Evolutionary conservation across 2,113 vertebrate genomes (phyloP), one percentile per base, ranked within the genome.

Genomic region (Zosterops pallidus): DNA sequence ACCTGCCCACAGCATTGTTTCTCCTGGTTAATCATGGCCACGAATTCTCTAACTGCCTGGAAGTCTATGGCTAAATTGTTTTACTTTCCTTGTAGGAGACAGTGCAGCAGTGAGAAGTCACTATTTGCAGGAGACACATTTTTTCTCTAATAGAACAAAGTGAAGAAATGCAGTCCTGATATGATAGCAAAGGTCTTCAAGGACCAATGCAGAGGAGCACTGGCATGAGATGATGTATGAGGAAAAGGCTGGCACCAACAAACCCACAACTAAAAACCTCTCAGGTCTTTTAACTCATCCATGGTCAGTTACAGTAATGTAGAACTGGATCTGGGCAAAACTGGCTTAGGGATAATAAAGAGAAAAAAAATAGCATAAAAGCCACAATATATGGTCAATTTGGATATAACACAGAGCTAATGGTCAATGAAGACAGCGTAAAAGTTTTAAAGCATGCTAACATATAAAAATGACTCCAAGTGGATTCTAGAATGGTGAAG

Each of bases 201-300:
- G 9, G 17, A 59, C 20, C 1, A 3, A 55, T 19, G 18, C 5
- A 56, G 49, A 83, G 8, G 6, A 7, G 1, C 8, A 9, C 2
- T 47, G 23, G 9, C 1, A 5, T 29, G 24, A 18, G 14, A 47
- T 23, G 31, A 68, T 6, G 20, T 14, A 9, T 29, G 14, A 3
- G 8, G 6, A 24, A 82, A 74, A 88, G 10, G 10, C 6, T 91
- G 57, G 7, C 29, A 35, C 11, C 12, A 9, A 28, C 0, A 8
- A 60, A 6, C 2, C 2, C 41, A 44, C 10, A 77, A 16, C 26
- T 86, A 14, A 15, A 59, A 83, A 33, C 17, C 35, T 25, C 22
- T 86, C 14, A 41, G 3, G 1, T 35, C 10, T 74, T 5, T 39
- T 33, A 59, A 8, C 9, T 83, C 41, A 28, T 11, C 5, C 37